Conservation (phyloP, 2,797 vertebrate genomes). For the Chloroceryle inda region DNA sequence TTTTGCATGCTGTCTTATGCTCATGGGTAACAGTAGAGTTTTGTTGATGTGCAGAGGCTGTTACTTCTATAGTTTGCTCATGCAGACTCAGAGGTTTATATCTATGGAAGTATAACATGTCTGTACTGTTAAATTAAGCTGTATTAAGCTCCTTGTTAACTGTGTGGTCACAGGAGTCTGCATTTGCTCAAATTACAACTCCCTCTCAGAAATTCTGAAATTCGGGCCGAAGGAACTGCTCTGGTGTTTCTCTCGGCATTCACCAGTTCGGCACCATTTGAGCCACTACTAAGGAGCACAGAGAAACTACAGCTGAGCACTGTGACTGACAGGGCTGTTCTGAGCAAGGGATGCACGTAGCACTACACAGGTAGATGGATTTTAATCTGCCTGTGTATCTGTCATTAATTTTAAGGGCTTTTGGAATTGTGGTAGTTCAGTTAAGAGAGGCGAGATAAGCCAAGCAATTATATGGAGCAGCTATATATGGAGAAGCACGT, state of each 20-base stretch:
- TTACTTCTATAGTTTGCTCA: background rate
- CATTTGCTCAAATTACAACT: background rate
- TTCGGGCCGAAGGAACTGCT: background rate
- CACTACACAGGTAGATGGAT: background rate
- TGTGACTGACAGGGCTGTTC: background rate
- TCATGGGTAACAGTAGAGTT: background rate
- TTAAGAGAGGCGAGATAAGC: conserved; percentile 15
- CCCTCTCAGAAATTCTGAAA: conserved; percentile 21
- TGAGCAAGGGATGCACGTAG: background rate
- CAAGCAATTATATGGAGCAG: conserved; percentile 17
- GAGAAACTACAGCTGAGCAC: background rate
- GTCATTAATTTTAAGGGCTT: conserved; percentile 25
- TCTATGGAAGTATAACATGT: background rate
- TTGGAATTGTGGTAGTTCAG: background rate
- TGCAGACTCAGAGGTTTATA: background rate
- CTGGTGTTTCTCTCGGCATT: background rate
- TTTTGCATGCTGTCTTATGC: background rate
- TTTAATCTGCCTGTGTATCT: conserved; percentile 2
- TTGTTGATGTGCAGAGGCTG: background rate
- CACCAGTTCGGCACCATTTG: background rate
- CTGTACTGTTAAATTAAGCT: background rate
- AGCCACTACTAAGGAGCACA: background rate
- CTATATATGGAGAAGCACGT: conserved; percentile 7
- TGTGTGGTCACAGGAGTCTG: background rate
- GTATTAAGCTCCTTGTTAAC: background rate